These are phyloP conservation scores for Spatula clypeata DNA, from an alignment of 2,797 vertebrate species.

Conservation along the genomic window DNA sequence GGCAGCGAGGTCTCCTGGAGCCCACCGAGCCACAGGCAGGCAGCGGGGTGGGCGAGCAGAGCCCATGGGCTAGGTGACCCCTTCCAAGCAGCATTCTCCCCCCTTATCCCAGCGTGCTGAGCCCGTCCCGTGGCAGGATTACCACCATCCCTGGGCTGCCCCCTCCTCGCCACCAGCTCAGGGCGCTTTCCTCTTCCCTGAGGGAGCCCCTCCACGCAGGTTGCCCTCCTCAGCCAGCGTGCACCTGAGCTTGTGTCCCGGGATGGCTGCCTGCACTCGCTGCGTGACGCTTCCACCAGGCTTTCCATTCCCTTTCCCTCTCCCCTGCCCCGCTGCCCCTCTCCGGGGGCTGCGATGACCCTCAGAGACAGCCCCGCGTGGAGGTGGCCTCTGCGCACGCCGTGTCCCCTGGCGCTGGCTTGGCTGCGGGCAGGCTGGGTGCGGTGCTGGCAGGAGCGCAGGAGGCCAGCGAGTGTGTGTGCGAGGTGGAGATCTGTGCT, in stretches of 20 bases:
- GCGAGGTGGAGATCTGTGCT: not conserved
- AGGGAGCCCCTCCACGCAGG: not conserved
- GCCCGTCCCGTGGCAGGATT: not conserved
- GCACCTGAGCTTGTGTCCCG: not conserved
- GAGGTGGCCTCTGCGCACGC: not conserved
- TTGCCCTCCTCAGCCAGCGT: not conserved
- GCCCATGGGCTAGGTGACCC: not conserved
- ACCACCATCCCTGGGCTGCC: not conserved
- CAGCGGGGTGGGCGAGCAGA: not conserved
- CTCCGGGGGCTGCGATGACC: not conserved
- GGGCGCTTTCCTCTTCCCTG: not conserved
- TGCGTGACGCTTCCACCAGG: constrained; percentile 21
- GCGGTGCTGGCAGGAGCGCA: not conserved
- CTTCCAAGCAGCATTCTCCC: not conserved
- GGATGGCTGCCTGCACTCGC: constrained; percentile 12
- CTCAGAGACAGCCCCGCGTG: not conserved
- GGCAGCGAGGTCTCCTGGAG: not conserved
- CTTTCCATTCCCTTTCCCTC: constrained; percentile 30
- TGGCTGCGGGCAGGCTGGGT: constrained; percentile 27
- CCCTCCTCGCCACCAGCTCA: not conserved
- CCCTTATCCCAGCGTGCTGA: not conserved
- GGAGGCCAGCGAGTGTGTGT: constrained; percentile 4
- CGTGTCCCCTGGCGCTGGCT: not conserved
- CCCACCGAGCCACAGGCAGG: not conserved
- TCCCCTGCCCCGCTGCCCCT: not conserved